Evolutionary conservation across 2,888 invertebrate genomes (phyloP), one percentile per base, ranked within the genome.

Genomic region (Pristionchus maxplancki): DNA sequence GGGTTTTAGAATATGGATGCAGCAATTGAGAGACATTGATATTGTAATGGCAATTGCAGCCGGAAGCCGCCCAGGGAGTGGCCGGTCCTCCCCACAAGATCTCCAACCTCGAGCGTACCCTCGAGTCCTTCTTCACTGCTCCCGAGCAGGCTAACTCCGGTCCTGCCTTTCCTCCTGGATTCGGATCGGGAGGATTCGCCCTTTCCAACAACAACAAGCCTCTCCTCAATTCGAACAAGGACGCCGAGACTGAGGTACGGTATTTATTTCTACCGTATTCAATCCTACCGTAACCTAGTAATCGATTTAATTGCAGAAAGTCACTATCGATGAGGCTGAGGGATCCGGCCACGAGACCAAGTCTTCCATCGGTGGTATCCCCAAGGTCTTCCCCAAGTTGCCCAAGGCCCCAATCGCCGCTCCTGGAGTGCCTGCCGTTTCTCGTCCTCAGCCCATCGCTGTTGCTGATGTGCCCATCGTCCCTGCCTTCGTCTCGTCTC

Each of bases 361-460:
- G 85, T 94, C 94, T 34, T 95, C 95, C 0, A 95, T 95, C 88
- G 90, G 90, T 48, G 95, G 95, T 34, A 95, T 95, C 87, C 95
- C 95, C 78, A 94, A 93, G 91, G 90, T 94, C 37, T 93, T 93
- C 90, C 94, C 94, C 31, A 93, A 94, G 82, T 89, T 95, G 37
- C 94, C 94, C 44, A 93, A 93, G 86, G 91, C 92, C 40, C 94
- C 94, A 17, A 89, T 90, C 53, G 53, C 74, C 37, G 31, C 83
- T 62, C 90, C 90, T 62, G 58, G 48, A 11, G 78, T 40, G 1
- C 88, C 81, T 28, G 15, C 81, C 40, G 31, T 81, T 6, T 78
- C 58, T 88, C 88, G 88, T 44, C 67, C 40, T 44, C 28, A 40
- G 20, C 87, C 74, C 24, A 44, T 67, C 48, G 67, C 81, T 15